Evolutionary conservation across 2,888 invertebrate species (phyloP).

Genomic region (Stenotaenia linearis): DNA sequence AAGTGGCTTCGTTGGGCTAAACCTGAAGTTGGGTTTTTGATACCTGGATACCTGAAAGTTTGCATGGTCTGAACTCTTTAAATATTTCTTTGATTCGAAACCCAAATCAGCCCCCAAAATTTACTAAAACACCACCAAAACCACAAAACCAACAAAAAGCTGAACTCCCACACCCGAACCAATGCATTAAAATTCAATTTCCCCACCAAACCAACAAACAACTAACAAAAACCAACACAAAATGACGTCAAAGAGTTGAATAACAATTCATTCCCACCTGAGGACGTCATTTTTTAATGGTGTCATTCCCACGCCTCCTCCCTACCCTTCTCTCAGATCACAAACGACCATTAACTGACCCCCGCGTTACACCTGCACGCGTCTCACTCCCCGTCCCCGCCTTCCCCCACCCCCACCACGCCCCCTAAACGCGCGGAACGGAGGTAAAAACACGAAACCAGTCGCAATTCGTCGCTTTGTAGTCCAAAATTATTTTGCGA

Average conservation of each 20-base stretch:
- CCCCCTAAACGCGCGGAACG: slow-evolving; percentile 1
- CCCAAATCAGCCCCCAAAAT: no score
- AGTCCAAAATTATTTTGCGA: no score
- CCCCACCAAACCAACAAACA: background rate
- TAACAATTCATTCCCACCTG: background rate
- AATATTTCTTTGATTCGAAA: no score
- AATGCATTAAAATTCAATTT: no score
- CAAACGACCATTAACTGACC: slow-evolving; percentile 18
- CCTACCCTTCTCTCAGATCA: background rate
- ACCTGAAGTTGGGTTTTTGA: no score
- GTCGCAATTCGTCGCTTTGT: background rate
- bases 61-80: no score
- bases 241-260: slow-evolving; percentile 17
- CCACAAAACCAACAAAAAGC: no score
- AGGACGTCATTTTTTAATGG: slow-evolving; percentile 8
- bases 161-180: no score
- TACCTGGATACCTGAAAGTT: no score
- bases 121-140: no score
- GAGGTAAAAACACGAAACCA: background rate
- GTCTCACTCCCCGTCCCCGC: background rate
- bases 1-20: no score
- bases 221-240: background rate
- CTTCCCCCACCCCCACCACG: slow-evolving; percentile 3
- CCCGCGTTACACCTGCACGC: slow-evolving; percentile 23
- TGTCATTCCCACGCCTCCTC: slow-evolving; percentile 19